Percentiles rank a stretch among this genome's conserved stretches.
phyloP scores from a whole-genome alignment of 1,140 invertebrate genomes.

The Drosophila subpulchrella region DNA sequence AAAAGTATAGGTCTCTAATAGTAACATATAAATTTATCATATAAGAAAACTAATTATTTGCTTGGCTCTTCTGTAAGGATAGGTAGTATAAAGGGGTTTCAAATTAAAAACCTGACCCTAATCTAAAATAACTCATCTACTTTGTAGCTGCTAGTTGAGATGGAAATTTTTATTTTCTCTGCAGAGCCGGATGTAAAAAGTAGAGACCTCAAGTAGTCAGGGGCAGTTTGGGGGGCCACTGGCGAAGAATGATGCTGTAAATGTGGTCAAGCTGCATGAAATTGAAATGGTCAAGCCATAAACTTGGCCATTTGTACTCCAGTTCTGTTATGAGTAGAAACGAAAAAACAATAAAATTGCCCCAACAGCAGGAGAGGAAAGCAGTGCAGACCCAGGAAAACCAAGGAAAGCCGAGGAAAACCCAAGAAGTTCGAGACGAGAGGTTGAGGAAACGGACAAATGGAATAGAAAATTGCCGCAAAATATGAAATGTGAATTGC shows the following conservation, averaged over 20 bases:
- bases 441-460: conserved; percentile 37
- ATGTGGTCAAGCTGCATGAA: conserved; percentile 79
- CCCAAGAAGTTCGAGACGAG: conserved; percentile 3
- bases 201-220: conserved; percentile 46
- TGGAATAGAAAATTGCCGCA: conserved; percentile 56
- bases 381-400: conserved; percentile 6
- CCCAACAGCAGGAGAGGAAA: conserved; percentile 4
- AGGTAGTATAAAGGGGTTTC: too few relatives aligned
- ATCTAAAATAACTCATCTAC: too few relatives aligned
- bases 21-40: too few relatives aligned
- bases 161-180: neutral
- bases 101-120: too few relatives aligned
- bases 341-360: conserved; percentile 51
- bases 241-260: conserved; percentile 44
- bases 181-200: conserved; percentile 42
- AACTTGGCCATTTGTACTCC: conserved; percentile 77
- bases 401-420: conserved; percentile 9
- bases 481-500: conserved; percentile 50
- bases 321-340: conserved; percentile 55
- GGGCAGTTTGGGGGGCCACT: neutral
- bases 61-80: too few relatives aligned
- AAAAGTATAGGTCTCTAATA: too few relatives aligned
- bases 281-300: conserved; percentile 78
- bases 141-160: too few relatives aligned
- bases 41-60: too few relatives aligned